Evolutionary conservation across 2,888 invertebrate genomes (phyloP), one percentile per base, ranked within the genome.

Genomic region (Lissocephala sabroskyi): DNA sequence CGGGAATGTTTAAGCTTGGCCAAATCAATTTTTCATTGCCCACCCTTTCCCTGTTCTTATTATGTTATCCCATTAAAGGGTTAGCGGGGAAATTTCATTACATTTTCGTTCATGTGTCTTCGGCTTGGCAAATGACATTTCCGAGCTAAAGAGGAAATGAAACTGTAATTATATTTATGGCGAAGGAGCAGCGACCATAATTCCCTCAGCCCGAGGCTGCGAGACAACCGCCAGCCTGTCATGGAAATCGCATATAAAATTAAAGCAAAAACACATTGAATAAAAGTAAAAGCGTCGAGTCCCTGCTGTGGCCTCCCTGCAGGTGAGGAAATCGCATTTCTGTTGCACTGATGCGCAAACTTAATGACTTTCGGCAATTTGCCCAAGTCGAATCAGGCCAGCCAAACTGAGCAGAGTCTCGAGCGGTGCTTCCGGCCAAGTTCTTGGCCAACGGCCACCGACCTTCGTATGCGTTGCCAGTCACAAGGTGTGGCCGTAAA

Each of bases 351-450:
- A 49, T 63, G 67, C 76, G 53, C 55, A 46, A 58, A 51, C 73
- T 56, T 73, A 67, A 67, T 67, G 67, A 76, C 73, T 67, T 67
- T 67, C 73, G 68, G 67, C 76, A 76, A 67, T 67, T 67, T 76
- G 68, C 77, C 52, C 58, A 64, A 59, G 61, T 47, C 39, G 49
- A 52, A 52, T 41, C 54, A 50, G 45, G 33, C 45, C 41, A 46
- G 23, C 48, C 19, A n/a, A n/a, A n/a, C n/a, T n/a, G n/a, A n/a
- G n/a, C n/a, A n/a, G n/a, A n/a, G n/a, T n/a, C n/a, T n/a, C n/a
- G n/a, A n/a, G n/a, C n/a, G n/a, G n/a, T n/a, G n/a, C 41, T 45
- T 45, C 49, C 49, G 49, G 35, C 16, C 4, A 7, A 5, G 23
- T 23, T 14, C 35, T 17, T 13, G 35, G 13, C 9, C 7, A 23